A percentile compares a stretch with the other conserved stretches of the same genome.
Conservation (phyloP, 53 echinoderm and acorn worm species). For the Actinopyga echinites region DNA sequence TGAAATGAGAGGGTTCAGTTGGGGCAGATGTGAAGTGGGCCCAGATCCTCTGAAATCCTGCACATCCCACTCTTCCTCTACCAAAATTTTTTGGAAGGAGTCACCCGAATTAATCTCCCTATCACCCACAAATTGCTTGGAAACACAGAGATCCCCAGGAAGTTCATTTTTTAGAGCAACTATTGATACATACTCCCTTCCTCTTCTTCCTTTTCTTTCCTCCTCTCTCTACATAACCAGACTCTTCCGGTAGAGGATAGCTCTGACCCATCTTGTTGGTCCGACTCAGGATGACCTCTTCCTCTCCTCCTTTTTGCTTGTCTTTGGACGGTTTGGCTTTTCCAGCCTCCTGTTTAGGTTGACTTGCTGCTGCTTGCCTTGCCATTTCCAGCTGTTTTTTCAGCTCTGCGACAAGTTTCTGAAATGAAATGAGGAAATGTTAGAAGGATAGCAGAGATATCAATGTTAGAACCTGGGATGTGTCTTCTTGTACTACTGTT, state of each 20-base stretch:
- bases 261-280: slow-evolving; percentile 91
- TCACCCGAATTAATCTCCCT: background rate
- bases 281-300: slow-evolving; percentile 81
- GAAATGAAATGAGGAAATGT: background rate
- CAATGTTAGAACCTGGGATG: no score
- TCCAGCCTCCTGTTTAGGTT: slow-evolving; percentile 23
- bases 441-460: no score
- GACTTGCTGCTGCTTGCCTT: slow-evolving; percentile 61
- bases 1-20: no score
- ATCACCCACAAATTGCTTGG: no score
- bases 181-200: slow-evolving; percentile 51
- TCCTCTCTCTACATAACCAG: slow-evolving; percentile 41
- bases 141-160: no score
- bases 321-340: background rate
- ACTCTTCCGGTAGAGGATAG: slow-evolving; percentile 76
- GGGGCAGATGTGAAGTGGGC: no score
- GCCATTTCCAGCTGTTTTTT: slow-evolving; percentile 77
- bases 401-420: slow-evolving; percentile 72
- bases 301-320: slow-evolving; percentile 20
- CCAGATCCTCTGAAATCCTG: no score
- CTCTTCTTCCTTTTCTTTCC: slow-evolving; percentile 75
- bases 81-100: no score
- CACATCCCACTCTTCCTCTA: no score
- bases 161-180: background rate
- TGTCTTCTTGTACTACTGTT: no score